Evolutionary conservation across 2,797 vertebrate genomes (phyloP), one percentile per base, ranked within the genome.

Genomic region (Bradypus variegatus): DNA sequence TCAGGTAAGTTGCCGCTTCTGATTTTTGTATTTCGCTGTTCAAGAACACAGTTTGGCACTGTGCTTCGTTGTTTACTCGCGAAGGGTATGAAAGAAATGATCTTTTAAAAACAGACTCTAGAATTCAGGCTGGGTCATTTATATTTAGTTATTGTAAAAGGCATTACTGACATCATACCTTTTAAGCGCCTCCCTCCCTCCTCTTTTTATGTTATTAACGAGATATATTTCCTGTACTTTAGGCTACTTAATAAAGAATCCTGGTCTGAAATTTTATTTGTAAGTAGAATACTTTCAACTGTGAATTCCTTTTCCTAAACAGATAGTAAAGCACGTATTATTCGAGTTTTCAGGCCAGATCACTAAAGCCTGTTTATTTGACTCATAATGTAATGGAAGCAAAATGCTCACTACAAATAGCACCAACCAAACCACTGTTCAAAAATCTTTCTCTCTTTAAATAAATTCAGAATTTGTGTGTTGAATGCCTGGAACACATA

Each of bases 391-490:
- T 58, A 58, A 18, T 12, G 12, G 73, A 65, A 60, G 65, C 31
- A 19, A 73, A 36, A 73, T 64, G 58, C 21, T 84, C 58, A 16
- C 25, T 86, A 64, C 16, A 64, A 86, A 14, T 78, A 62, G 5
- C 21, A 41, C 3, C 58, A 50, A 7, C 41, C 36, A 55, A 70
- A 65, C 18, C 50, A 70, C 33, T 33, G 18, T 80, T 4, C 58
- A n/a, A 21, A 79, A 62, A 55, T 33, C 36, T 92, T 93, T 93
- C 41, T 92, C 41, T 58, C 38, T 76, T 86, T 64, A 91, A 85
- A 9, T 70, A 69, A 85, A 75, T 53, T 81, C 12, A 85, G 48
- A 10, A 18, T 31, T 80, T 88, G 19, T 83, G 27, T 53, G 41
- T 80, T 41, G 67, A 72, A 33, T 78, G 29, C 11, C 55, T 83